A percentile compares a stretch with the other conserved stretches of the same genome.
Evolutionary conservation across 1,140 invertebrate genomes (phyloP).

Genomic region (Drosophila azteca): DNA sequence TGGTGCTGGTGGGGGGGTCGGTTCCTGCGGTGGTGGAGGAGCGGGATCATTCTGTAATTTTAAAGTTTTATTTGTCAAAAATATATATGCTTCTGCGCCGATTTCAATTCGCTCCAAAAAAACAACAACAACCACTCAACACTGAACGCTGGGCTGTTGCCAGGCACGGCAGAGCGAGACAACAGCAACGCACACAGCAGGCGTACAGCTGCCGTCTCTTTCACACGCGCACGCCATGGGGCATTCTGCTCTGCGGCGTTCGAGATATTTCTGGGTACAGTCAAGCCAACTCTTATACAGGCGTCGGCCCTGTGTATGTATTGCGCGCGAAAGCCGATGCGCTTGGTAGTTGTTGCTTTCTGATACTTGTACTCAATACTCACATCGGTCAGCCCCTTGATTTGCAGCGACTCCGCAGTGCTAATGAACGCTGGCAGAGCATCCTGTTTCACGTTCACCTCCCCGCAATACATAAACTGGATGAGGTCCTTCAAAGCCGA

Average conservation of each 20-base stretch:
- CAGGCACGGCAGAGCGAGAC: slow-evolving; percentile 34
- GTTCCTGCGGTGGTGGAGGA: slow-evolving; percentile 67
- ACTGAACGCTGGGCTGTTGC: slow-evolving; percentile 1
- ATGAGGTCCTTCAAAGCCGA: slow-evolving; percentile 90
- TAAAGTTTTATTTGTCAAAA: slow-evolving; percentile 4
- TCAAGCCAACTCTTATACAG: slow-evolving; percentile 73
- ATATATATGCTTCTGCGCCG: slow-evolving; percentile 21
- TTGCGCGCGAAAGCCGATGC: slow-evolving; percentile 57
- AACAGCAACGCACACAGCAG: slow-evolving; percentile 6
- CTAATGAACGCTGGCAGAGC: slow-evolving; percentile 92
- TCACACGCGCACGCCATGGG: slow-evolving; percentile 20
- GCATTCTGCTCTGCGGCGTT: slow-evolving; percentile 40
- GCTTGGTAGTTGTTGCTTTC: slow-evolving; percentile 38
- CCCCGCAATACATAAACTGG: slow-evolving; percentile 94
- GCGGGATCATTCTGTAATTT: slow-evolving; percentile 75
- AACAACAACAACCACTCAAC: slow-evolving; percentile 60
- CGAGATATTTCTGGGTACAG: slow-evolving; percentile 75
- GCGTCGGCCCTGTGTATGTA: slow-evolving; percentile 42
- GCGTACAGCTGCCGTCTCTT: slow-evolving; percentile 10
- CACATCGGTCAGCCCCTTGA: slow-evolving; percentile 90
- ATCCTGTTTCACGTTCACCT: slow-evolving; percentile 93
- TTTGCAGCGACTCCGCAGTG: slow-evolving; percentile 92
- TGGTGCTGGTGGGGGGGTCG: slow-evolving; percentile 64
- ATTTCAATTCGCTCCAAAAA: slow-evolving; percentile 13
- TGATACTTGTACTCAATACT: slow-evolving; percentile 47